Conservation (phyloP, 2,797 vertebrate species). For the Picus viridis region DNA sequence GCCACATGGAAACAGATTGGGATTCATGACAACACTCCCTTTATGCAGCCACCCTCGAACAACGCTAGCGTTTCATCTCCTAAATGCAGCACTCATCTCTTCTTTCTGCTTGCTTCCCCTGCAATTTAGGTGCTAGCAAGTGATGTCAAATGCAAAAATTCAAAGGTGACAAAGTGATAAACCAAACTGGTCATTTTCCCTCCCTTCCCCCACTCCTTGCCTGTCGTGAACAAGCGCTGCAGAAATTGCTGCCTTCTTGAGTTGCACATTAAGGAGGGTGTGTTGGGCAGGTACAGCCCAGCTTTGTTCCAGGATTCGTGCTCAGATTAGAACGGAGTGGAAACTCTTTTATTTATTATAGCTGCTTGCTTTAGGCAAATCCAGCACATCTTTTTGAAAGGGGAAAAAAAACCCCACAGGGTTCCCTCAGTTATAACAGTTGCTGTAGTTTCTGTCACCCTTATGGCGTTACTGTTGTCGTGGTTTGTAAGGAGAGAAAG, state of each 20-base stretch:
- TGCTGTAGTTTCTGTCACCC: neutral
- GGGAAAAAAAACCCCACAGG: neutral
- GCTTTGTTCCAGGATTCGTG: neutral
- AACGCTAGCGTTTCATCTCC: neutral
- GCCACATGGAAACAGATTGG: constrained; percentile 61
- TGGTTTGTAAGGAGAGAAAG: neutral
- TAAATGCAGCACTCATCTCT: neutral
- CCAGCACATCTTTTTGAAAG: neutral
- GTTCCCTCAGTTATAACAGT: neutral
- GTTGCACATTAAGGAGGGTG: neutral
- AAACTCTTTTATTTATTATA: neutral
- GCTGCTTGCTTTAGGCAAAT: neutral
- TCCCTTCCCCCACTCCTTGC: neutral
- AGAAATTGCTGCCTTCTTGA: constrained; percentile 3
- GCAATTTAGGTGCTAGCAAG: neutral
- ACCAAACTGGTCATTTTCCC: neutral
- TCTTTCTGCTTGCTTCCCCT: neutral
- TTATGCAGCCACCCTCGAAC: neutral
- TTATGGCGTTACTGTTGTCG: neutral
- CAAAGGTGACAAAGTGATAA: neutral
- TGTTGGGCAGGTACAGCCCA: neutral
- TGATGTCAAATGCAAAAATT: neutral
- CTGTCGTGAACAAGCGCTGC: neutral
- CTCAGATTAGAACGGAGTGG: neutral
- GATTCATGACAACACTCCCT: constrained; percentile 44